Evolutionary conservation across 2,113 vertebrate genomes (phyloP), one percentile per base, ranked within the genome.

Genomic region (Pachypanchax playfairii): DNA sequence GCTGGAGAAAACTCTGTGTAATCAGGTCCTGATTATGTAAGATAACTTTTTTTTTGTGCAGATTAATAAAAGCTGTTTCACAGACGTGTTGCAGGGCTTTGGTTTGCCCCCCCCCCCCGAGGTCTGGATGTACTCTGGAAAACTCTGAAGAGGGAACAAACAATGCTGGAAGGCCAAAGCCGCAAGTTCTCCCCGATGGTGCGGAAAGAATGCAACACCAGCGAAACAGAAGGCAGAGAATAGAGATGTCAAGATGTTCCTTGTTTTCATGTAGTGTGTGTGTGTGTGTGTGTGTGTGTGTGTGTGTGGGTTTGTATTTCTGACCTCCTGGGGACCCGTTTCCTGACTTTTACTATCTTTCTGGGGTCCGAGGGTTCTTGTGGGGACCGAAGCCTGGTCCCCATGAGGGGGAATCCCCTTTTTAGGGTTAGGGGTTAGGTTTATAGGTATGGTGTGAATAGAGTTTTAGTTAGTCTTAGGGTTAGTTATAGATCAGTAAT

Each of bases 151-250:
- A 61, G 73, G 70, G 73, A 73, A 76, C 74, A 82, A 82, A 77
- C 72, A 81, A 72, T 20, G 50, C 47, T 48, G 68, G 57, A 82
- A 1, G 29, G 65, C 81, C 76, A 76, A 74, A 80, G 50, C 73
- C 69, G 35, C 61, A 59, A 38, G 24, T 54, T n/a, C 66, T 57
- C 75, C 62, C 66, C 60, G 75, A 73, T 85, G 83, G 70, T 62
- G 82, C 82, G 70, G 62, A 87, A 86, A 87, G 58, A 85, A 55
- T 82, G 73, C 83, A 78, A 70, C 48, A 58, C 55, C 81, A 87
- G 83, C 83, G 64, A 80, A 81, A 82, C 77, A 76, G 70, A 43
- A 63, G 75, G 65, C 56, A 58, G 62, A 42, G 68, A 61, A 21
- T 41, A 21, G 39, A 66, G 42, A 59, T 58, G 69, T 65, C 79